Evolutionary conservation across 2,797 vertebrate genomes (phyloP), one percentile per base, ranked within the genome.

Genomic region (Lutjanus argentimaculatus): DNA sequence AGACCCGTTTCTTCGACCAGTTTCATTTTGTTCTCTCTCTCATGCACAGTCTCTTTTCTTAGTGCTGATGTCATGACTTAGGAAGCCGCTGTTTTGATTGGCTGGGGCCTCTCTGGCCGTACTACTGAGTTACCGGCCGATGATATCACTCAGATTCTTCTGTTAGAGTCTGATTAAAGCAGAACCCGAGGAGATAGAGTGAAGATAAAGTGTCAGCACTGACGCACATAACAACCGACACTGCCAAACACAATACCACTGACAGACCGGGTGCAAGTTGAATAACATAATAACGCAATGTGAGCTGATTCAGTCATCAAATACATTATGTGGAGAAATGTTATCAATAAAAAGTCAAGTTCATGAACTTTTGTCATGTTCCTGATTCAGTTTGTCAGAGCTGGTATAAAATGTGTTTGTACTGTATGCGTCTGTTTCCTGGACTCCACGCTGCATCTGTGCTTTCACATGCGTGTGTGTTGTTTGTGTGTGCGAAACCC

Each of bases 1-100:
- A 51, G 2, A 72, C 68, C 61, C 43, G 15, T 40, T 45, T 82
- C 52, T 42, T 73, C 43, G 14, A 12, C 12, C 67, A 8, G n/a
- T 63, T 75, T 66, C 12, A 75, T 75, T 70, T 68, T 63, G 56
- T 72, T 77, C 75, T 76, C 81, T 61, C 69, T 74, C 76, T 66
- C 51, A 80, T 58, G 52, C 68, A 67, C 72, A 13, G 45, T 43
- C 66, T 75, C 80, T 87, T 87, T 90, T 88, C 72, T 79, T 80
- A 67, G 88, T 67, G 68, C 57, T 92, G 90, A 93, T 92, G 89
- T 95, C 91, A 93, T 85, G 45, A 82, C 80, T 91, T 70, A 83
- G 62, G 85, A 91, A 91, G 91, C 71, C 46, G 1, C 19, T 87
- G 85, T 86, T 93, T 75, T 89, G 63, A 86, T 91, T 93, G 91